Base-by-base conservation (phyloP, 2,888 invertebrate species). In the Caenorhabditis macrosperma region DNA sequence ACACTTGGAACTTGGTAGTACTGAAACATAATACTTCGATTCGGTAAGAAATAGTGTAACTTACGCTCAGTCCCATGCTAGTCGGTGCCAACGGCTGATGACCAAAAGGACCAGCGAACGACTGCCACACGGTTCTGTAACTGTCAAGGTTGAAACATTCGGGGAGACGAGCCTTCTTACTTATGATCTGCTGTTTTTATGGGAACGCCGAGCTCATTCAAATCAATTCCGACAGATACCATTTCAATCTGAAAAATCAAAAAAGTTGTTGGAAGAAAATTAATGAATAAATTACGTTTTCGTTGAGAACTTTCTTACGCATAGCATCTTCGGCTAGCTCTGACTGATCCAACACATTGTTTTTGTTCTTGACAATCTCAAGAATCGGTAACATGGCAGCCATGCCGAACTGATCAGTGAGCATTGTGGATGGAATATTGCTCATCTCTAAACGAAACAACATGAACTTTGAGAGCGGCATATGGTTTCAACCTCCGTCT, bases 341-440 rank as follows among this genome's bases (percentile, higher is more conserved):
- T n/a, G 52, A 6, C 0, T 2, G 9, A 30, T 75, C 41, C 3
- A 33, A 28, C 15, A 24, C 20, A 2, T 1, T 50, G 7, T 38
- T 22, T 17, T 60, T 52, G 17, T 61, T 71, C 33, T 48, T 68
- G 30, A 61, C 71, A n/a, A 68, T 54, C 24, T 55, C 74, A 7
- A 72, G 59, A 28, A 78, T 55, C 17, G 78, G 78, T 6, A 74
- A 35, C 61, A 74, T 41, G 0, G 78, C 78, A 4, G 74, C 78
- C 61, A 78, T 61, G 17, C 78, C 78, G 12, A 63, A 78, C 28
- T 67, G 72, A 63, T 78, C 72, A 4, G 61, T 55, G 1, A 78
- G 46, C 78, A 78, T 78, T 9, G 72, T 33, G 6, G 61, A n/a
- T 5, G 78, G 78, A 24, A 78, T 78, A 35, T 78, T 74, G 26